phyloP scores from a whole-genome alignment of 2,797 vertebrate genomes.

The Eurystomus glaucurus region DNA sequence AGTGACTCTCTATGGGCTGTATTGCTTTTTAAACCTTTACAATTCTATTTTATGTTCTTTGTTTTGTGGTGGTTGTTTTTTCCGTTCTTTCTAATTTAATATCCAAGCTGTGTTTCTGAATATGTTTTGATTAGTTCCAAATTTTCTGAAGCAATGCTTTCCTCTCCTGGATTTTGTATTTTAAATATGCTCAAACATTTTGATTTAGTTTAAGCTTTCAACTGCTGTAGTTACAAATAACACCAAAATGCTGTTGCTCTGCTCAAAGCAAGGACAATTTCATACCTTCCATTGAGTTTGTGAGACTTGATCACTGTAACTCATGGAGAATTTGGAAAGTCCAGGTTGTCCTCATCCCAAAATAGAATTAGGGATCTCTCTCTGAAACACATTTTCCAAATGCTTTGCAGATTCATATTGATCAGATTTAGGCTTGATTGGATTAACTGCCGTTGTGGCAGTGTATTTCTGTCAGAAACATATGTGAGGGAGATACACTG shows the following conservation, averaged over 20 bases:
- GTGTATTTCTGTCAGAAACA: not conserved
- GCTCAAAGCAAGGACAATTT: not conserved
- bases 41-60: not conserved
- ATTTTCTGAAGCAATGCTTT: not conserved
- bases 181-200: not conserved
- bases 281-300: not conserved
- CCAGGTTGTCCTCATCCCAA: not conserved
- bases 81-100: not conserved
- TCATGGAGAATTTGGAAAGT: not conserved
- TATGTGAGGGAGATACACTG: not conserved
- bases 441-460: not conserved
- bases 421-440: not conserved
- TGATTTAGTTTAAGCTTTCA: not conserved
- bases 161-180: not conserved
- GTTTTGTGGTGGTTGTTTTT: not conserved
- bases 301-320: not conserved
- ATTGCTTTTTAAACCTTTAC: not conserved
- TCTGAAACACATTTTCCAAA: not conserved
- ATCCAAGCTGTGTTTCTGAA: not conserved
- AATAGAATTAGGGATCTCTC: not conserved
- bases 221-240: not conserved
- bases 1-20: not conserved
- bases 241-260: not conserved
- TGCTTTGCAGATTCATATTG: not conserved
- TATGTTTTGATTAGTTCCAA: not conserved